Evolutionary conservation across 2,113 vertebrate genomes (phyloP), one percentile per base, ranked within the genome.

Genomic region (Dascyllus trimaculatus): DNA sequence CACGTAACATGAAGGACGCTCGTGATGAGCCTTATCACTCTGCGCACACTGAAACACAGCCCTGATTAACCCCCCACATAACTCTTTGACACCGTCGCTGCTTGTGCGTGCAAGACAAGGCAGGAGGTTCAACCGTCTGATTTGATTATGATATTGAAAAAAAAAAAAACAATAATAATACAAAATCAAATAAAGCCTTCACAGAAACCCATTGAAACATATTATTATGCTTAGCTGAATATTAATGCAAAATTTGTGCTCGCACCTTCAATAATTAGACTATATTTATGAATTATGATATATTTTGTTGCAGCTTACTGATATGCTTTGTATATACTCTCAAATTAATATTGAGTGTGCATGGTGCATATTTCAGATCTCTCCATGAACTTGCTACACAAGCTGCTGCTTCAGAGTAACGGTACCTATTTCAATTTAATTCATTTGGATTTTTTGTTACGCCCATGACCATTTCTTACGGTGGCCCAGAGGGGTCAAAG

Each of bases 21-120:
- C 1, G 1, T 58, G 74, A 83, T 65, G 49, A 70, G 61, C 40
- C 25, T 80, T 79, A 82, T 87, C 66, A 76, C 46, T 77, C 77
- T 59, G 58, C 22, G 17, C 26, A 58, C 59, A 72, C 46, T 35
- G 63, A 45, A 75, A 84, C 63, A 43, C 35, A 63, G 63, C 38
- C 46, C 58, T 8, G 66, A 77, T 71, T 78, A 69, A 66, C n/a
- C 54, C 35, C 32, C 11, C 1, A 3, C 48, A 48, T 53, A 26
- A 59, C 26, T 24, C 24, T 43, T 19, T 56, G 15, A 67, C 65
- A 52, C 26, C 22, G 18, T 14, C 40, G 35, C 63, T 40, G 29
- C 52, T 65, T 45, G 25, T 73, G 40, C 35, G 75, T 62, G 24
- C 64, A 69, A 25, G 64, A 8, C 45, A 26, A 25, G 17, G 2